Conservation (phyloP, 2,888 invertebrate genomes). For the Mystacides longicornis region DNA sequence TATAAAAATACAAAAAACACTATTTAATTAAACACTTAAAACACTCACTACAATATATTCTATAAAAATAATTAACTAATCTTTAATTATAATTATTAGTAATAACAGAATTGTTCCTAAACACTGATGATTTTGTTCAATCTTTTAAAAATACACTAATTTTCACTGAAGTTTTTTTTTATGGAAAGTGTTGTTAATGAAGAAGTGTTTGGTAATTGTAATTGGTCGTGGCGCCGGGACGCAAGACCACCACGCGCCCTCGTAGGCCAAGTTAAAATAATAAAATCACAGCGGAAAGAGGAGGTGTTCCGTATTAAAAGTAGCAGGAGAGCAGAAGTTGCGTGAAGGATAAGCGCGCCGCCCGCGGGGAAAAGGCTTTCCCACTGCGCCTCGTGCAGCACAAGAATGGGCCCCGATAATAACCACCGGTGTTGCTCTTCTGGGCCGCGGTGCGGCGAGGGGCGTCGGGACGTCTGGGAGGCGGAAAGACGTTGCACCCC, state of each 20-base stretch:
- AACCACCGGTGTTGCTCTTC: constrained; percentile 4
- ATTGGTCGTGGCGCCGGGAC: not conserved
- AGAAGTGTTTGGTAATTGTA: not conserved
- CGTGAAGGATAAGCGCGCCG: constrained; percentile 15
- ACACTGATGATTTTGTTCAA: too few species aligned
- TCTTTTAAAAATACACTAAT: not conserved
- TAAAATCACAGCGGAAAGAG: constrained; percentile 17
- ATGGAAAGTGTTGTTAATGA: not conserved
- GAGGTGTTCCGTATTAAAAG: constrained; percentile 9
- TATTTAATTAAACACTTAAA: not conserved
- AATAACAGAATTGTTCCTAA: too few species aligned
- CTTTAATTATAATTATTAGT: not conserved
- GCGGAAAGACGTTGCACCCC: constrained; percentile 12
- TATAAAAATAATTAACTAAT: not conserved
- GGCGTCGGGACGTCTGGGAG: constrained; percentile 1
- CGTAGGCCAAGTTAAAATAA: constrained; percentile 18
- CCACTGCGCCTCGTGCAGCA: constrained; percentile 23
- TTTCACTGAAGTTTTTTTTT: not conserved
- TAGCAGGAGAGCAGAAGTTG: constrained; percentile 16
- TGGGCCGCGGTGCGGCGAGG: constrained; percentile 2
- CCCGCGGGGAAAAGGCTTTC: constrained; percentile 23
- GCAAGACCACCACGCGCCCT: constrained; percentile 8
- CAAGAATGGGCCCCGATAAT: constrained; percentile 2
- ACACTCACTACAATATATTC: too few species aligned
- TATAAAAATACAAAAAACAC: not conserved